These are phyloP conservation scores for Elachura formosa DNA, from an alignment of 2,113 vertebrate genomes.

Conservation along the genomic window DNA sequence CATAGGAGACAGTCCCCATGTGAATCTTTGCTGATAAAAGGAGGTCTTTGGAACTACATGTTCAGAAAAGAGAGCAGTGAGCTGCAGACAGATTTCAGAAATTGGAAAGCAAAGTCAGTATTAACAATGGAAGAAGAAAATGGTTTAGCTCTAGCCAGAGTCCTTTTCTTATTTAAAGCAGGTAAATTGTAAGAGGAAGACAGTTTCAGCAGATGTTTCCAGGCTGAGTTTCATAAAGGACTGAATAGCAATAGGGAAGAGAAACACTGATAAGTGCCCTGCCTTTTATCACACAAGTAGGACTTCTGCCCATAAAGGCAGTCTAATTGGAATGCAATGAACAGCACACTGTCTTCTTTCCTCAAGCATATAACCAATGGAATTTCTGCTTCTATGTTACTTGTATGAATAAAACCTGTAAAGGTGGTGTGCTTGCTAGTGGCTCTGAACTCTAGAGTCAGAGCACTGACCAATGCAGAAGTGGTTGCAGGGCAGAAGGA, in stretches of 20 bases:
- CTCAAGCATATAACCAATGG: conserved; percentile 51
- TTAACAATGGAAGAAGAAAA: conserved; percentile 52
- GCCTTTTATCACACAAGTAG: conserved; percentile 59
- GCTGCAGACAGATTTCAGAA: conserved; percentile 35
- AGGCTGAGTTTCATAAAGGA: conserved; percentile 66
- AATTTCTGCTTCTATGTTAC: conserved; percentile 46
- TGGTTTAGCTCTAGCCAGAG: conserved; percentile 29
- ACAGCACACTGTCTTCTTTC: conserved; percentile 42
- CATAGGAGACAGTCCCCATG: conserved; percentile 30
- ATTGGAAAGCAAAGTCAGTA: conserved; percentile 40
- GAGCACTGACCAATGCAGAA: neutral
- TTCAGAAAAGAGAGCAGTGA: conserved; percentile 50
- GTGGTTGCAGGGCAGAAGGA: neutral
- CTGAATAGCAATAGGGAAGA: conserved; percentile 67
- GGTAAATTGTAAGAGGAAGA: neutral
- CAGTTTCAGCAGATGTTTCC: conserved; percentile 51
- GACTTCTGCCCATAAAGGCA: conserved; percentile 65
- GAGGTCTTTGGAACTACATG: conserved; percentile 58
- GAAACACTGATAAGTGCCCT: conserved; percentile 65
- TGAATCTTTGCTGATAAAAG: conserved; percentile 51
- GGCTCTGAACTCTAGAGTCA: conserved; percentile 13
- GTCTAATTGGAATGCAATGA: conserved; percentile 68
- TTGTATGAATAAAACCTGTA: conserved; percentile 64
- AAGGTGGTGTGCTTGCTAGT: conserved; percentile 56
- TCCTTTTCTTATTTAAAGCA: conserved; percentile 35